These are phyloP conservation scores for Galeopterus variegatus DNA, from an alignment of 2,113 vertebrate species.

Conservation along the genomic window DNA sequence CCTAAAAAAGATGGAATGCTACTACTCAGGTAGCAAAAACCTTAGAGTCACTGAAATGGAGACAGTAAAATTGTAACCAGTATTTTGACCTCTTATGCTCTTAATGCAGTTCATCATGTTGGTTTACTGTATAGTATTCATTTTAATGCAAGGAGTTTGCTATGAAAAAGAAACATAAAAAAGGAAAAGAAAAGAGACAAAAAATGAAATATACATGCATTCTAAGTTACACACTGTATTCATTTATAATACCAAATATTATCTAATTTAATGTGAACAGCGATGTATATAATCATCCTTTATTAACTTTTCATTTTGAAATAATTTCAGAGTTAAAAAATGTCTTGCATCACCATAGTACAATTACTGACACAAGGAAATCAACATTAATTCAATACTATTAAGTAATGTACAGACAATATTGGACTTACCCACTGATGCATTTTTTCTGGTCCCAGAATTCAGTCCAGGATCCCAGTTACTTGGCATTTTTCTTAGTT, in stretches of 20 bases:
- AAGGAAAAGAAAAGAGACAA: background rate
- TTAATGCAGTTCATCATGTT: background rate
- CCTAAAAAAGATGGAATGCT: background rate
- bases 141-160: background rate
- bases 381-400: background rate
- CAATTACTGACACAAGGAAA: background rate
- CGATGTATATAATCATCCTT: background rate
- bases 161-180: background rate
- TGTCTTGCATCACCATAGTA: background rate
- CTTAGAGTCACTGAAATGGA: background rate
- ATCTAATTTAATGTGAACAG: background rate
- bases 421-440: background rate
- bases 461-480: background rate
- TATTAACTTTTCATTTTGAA: background rate
- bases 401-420: background rate
- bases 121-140: background rate
- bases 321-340: conserved; percentile 10
- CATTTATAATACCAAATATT: background rate
- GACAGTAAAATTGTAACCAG: background rate
- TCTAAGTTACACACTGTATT: background rate
- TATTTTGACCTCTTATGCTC: background rate
- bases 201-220: background rate
- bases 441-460: background rate
- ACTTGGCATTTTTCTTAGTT: background rate
- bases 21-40: background rate